These are phyloP conservation scores for Hippotragus niger DNA, from an alignment of 2,113 vertebrate species.

Conservation along the genomic window DNA sequence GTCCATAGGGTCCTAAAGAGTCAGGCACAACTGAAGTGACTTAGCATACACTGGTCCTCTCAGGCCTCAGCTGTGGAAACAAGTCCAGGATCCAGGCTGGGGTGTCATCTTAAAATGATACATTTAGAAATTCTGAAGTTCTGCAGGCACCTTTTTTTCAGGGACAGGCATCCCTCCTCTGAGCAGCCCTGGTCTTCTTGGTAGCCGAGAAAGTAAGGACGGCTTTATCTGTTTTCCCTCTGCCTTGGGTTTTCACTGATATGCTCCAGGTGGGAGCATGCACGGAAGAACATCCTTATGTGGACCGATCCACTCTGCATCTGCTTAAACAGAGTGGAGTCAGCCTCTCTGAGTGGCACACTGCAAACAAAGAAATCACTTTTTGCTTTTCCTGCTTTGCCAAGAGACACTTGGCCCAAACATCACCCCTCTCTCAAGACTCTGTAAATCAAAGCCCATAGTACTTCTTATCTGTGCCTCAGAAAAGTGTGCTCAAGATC, in stretches of 20 bases:
- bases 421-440: not conserved
- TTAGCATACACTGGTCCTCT: not conserved
- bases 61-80: not conserved
- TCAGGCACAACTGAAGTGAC: not conserved
- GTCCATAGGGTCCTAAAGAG: not conserved
- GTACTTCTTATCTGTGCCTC: not conserved
- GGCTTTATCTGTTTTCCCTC: not conserved
- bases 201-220: not conserved
- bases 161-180: too few relatives aligned
- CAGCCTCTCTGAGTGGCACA: not conserved
- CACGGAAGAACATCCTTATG: fast-evolving
- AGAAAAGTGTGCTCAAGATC: not conserved
- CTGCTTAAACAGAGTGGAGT: not conserved
- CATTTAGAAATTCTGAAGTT: not conserved
- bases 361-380: not conserved
- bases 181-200: not conserved
- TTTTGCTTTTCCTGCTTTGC: not conserved
- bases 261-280: fast-evolving
- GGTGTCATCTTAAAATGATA: not conserved
- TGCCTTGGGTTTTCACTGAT: not conserved
- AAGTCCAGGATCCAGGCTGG: not conserved
- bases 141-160: too few relatives aligned
- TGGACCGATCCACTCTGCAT: not conserved
- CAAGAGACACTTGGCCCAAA: not conserved
- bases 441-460: not conserved